phyloP scores from a whole-genome alignment of 2,113 vertebrate species.

The Pseudopipra pipra region DNA sequence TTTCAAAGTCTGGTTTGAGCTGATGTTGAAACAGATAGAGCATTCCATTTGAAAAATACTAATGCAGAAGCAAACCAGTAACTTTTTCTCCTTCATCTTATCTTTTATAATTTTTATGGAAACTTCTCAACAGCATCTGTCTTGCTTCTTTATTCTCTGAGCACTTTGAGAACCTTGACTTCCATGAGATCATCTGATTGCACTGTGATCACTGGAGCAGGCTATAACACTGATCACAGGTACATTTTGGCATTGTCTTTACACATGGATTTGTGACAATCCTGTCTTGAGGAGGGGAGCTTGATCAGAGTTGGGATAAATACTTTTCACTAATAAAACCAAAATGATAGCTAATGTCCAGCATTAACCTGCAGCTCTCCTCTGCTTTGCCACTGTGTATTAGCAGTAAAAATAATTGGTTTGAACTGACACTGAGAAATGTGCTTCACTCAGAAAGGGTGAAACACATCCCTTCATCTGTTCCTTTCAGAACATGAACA shows the following conservation, averaged over 20 bases:
- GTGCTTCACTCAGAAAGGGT: neutral
- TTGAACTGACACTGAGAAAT: neutral
- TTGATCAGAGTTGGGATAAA: neutral
- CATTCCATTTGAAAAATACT: neutral
- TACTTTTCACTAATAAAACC: neutral
- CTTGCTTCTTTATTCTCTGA: neutral
- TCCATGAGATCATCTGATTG: neutral
- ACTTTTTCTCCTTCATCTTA: neutral
- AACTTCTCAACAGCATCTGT: neutral
- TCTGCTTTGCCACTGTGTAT: neutral
- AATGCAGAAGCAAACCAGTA: neutral
- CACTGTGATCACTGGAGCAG: neutral
- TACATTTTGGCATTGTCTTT: neutral
- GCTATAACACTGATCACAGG: neutral
- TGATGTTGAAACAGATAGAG: neutral
- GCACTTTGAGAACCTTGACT: neutral
- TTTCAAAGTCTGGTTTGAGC: neutral
- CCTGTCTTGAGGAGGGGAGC: neutral
- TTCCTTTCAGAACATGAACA: neutral
- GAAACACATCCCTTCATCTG: neutral
- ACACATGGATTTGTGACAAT: neutral
- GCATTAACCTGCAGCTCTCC: neutral
- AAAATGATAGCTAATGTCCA: neutral
- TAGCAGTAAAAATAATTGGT: neutral
- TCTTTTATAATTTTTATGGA: neutral